These are phyloP conservation scores for Channa striata DNA, from an alignment of 2,797 vertebrate species.

Conservation along the genomic window DNA sequence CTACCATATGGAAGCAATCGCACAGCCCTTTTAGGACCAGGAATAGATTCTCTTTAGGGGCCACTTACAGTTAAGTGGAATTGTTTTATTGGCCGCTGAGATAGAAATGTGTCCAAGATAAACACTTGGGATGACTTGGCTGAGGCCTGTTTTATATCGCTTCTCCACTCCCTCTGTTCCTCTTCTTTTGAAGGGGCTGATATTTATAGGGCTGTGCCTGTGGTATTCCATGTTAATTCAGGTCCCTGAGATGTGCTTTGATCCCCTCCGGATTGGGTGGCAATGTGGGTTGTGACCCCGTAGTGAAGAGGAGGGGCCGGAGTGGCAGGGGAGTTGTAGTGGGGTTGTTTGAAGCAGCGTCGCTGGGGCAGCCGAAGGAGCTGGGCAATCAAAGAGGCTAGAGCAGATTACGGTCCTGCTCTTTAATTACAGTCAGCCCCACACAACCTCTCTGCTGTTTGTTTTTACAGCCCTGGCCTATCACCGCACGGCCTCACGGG, in stretches of 20 bases:
- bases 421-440: constrained; percentile 84
- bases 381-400: constrained; percentile 81
- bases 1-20: constrained; percentile 99
- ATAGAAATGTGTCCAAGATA: constrained; percentile 99
- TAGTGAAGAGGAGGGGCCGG: constrained; percentile 71
- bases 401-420: constrained; percentile 81
- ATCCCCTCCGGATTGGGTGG: constrained; percentile 91
- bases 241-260: constrained; percentile 91
- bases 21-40: constrained; percentile 95
- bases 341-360: constrained; percentile 77
- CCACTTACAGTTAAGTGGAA: constrained; percentile 97
- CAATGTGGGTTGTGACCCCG: constrained; percentile 85
- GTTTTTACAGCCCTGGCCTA: constrained; percentile 81
- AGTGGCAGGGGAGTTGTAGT: constrained; percentile 76
- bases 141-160: constrained; percentile 82
- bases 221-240: constrained; percentile 93
- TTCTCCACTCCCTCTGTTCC: constrained; percentile 81
- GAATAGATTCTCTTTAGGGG: constrained; percentile 95
- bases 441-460: constrained; percentile 81
- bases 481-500: constrained; percentile 74
- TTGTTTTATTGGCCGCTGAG: constrained; percentile 98
- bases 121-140: constrained; percentile 95
- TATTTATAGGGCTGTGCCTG: constrained; percentile 94
- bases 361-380: constrained; percentile 74
- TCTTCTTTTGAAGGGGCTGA: constrained; percentile 87